Evolutionary conservation across 2,888 invertebrate species (phyloP).

Genomic region (Athetis lepigone): DNA sequence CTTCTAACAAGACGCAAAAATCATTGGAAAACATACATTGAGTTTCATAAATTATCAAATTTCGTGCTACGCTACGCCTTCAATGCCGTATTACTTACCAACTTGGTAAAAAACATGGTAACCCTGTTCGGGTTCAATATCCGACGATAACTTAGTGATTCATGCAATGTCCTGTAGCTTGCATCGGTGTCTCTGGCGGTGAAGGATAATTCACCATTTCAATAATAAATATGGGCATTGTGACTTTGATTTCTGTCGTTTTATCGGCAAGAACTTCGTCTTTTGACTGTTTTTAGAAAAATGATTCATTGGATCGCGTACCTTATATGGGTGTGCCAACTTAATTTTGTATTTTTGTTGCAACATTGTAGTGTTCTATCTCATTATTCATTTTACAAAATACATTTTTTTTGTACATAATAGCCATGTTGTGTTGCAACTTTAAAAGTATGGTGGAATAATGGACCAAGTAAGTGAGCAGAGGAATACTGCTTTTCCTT

Average conservation of each 20-base stretch:
- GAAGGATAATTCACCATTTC: constrained; percentile 54
- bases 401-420: too few relatives aligned
- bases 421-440: too few relatives aligned
- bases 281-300: constrained; percentile 1
- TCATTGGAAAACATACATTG: not conserved
- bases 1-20: not conserved
- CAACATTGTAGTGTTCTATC: too few relatives aligned
- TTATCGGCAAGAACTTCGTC: not conserved
- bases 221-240: constrained; percentile 43
- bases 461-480: too few relatives aligned
- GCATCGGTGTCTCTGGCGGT: constrained; percentile 41
- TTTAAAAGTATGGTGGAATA: too few relatives aligned
- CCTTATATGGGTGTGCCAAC: too few relatives aligned
- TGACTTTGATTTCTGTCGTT: constrained; percentile 27
- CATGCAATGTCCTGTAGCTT: constrained; percentile 57
- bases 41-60: not conserved
- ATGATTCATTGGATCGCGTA: constrained; percentile 23
- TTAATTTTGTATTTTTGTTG: too few relatives aligned
- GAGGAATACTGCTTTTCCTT: too few relatives aligned
- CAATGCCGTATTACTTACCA: constrained; percentile 11
- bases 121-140: constrained; percentile 61
- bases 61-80: too few relatives aligned
- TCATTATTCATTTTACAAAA: too few relatives aligned
- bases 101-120: constrained; percentile 42
- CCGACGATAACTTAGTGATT: constrained; percentile 62